Evolutionary conservation across 2,888 invertebrate species (phyloP), one percentile per base, ranked within the genome.

Genomic region (Pyrgus malvae): DNA sequence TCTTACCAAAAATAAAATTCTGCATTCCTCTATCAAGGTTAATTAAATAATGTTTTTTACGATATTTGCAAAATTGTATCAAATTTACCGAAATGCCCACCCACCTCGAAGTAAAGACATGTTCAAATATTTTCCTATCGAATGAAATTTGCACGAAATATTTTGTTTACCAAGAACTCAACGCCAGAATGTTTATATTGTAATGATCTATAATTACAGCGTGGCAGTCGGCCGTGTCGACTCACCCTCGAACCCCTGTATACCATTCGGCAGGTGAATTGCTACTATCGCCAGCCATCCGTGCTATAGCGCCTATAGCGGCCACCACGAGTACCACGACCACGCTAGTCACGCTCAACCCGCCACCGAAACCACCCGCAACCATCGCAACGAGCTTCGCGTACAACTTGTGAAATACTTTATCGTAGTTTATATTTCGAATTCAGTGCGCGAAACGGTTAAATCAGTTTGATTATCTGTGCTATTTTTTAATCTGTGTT

Each of bases 131-230:
- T 21, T 14, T 7, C 31, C 11, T 7, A 7, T 31, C 31, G 35
- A 46, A 35, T 46, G 19, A n/a, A n/a, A n/a, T n/a, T n/a, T n/a
- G n/a, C n/a, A 2, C 16, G 3, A 33, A 12, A 4, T 48, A 14
- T 11, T 21, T 23, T 44, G 12, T 51, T 44, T 51, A 29, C 37
- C 19, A 16, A 51, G 27, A 51, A 14, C n/a, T 51, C 35, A 42
- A 50, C 42, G 51, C 35, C 51, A 44, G 44, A 51, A 33, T 51
- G 50, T 50, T 42, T 61, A 58, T 62, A 62, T 59, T 63, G 62
- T 23, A 23, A 23, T 23, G 23, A 51, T 46, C 61, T 61, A 48
- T 61, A 65, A 63, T 62, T 54, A 55, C 60, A 60, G 57, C 59
- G 42, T 56, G 44, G 59, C 59, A 58, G 25, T 41, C 21, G 46